Evolutionary conservation across 1,140 invertebrate species (phyloP).

Genomic region (Pseudomyrmex concolor): DNA sequence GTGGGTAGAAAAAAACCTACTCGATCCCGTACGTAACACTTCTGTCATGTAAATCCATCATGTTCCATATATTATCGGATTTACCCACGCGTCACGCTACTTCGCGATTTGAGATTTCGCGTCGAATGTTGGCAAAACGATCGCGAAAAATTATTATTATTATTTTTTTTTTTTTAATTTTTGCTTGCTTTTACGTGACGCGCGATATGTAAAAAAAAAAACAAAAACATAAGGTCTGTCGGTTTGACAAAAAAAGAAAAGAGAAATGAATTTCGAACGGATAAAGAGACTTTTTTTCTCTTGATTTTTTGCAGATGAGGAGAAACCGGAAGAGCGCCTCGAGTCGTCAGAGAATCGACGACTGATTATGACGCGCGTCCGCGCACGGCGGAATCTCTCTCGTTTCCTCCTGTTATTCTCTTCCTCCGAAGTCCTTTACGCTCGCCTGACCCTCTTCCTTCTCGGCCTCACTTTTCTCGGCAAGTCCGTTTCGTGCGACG

Average conservation of each 20-base stretch:
- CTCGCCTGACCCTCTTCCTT: slow-evolving; percentile 70
- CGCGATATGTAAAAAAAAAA: no score
- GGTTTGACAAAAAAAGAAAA: background rate
- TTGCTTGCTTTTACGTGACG: no score
- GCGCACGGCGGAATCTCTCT: slow-evolving; percentile 75
- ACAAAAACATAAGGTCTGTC: background rate
- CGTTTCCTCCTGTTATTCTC: slow-evolving; percentile 78
- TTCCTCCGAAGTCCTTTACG: slow-evolving; percentile 71
- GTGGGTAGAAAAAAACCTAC: background rate
- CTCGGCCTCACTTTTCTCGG: slow-evolving; percentile 62
- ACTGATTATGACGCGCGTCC: slow-evolving; percentile 83
- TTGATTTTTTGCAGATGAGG: slow-evolving; percentile 77
- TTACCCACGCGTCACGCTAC: no score
- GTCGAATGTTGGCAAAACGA: no score
- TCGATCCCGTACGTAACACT: background rate
- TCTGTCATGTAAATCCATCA: background rate
- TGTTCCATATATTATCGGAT: no score
- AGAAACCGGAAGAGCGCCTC: slow-evolving; percentile 71
- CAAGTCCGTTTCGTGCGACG: slow-evolving; percentile 66
- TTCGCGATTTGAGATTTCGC: no score
- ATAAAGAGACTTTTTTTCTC: no score
- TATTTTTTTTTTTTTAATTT: background rate
- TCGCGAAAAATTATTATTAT: background rate
- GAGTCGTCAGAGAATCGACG: slow-evolving; percentile 79
- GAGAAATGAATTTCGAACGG: no score